These are phyloP conservation scores for Adelosebastes latens DNA, from an alignment of 2,797 vertebrate species.

Conservation along the genomic window DNA sequence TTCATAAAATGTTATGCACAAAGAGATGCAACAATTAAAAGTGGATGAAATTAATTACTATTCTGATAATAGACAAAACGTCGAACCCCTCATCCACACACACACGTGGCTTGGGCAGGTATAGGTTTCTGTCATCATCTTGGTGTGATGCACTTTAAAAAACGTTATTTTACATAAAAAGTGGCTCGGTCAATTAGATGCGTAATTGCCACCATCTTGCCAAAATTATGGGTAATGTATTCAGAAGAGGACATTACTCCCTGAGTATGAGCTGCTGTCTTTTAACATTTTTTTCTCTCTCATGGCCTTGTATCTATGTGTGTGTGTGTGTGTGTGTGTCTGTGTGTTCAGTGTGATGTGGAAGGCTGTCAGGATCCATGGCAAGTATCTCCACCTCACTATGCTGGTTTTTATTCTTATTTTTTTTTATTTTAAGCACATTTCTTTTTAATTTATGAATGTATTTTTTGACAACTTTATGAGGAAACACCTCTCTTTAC, in stretches of 20 bases:
- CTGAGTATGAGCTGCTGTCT: slow-evolving; percentile 46
- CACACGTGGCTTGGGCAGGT: slow-evolving; percentile 50
- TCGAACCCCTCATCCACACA: background rate
- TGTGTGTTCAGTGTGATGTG: background rate
- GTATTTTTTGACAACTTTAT: background rate
- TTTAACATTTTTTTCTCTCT: slow-evolving; percentile 6
- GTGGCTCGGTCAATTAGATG: slow-evolving; percentile 73
- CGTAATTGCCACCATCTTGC: slow-evolving; percentile 77
- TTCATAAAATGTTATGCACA: background rate
- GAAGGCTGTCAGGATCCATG: background rate
- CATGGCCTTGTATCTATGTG: background rate
- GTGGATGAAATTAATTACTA: background rate
- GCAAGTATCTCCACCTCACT: background rate
- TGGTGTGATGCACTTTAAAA: slow-evolving; percentile 66
- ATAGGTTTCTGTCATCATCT: slow-evolving; percentile 57
- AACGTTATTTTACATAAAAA: slow-evolving; percentile 74
- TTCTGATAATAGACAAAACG: background rate
- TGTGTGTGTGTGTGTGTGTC: background rate
- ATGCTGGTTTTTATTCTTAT: background rate
- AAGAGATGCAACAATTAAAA: background rate
- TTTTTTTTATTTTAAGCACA: background rate
- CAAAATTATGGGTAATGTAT: slow-evolving; percentile 69
- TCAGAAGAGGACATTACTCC: slow-evolving; percentile 63
- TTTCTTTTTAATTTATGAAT: background rate
- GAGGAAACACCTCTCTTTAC: background rate